Evolutionary conservation across 2,113 vertebrate genomes (phyloP).

Genomic region (Equus quagga): DNA sequence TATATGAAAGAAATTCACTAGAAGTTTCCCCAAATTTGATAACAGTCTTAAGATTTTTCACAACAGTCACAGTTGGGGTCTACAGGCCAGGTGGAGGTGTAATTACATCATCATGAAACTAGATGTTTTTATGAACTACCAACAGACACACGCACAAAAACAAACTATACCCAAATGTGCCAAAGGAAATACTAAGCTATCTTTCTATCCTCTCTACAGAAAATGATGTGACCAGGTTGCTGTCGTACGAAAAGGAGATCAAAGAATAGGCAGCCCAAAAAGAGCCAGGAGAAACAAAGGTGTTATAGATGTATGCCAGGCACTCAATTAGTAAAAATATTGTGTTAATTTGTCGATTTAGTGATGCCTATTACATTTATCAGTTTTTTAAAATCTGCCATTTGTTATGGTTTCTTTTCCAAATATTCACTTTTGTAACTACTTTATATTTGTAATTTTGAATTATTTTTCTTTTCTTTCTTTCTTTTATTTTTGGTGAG

Average conservation of each 20-base stretch:
- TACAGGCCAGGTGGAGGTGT: background rate
- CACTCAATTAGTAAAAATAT: background rate
- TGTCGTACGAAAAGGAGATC: background rate
- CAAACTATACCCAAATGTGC: background rate
- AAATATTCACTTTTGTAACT: background rate
- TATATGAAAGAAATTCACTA: background rate
- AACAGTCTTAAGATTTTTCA: background rate
- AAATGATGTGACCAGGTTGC: background rate
- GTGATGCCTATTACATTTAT: background rate
- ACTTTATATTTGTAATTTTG: background rate
- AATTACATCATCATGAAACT: background rate
- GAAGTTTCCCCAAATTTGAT: background rate
- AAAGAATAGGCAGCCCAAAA: background rate
- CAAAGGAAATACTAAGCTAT: background rate
- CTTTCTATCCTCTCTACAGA: background rate
- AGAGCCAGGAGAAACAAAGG: background rate
- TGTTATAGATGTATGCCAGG: rapidly evolving
- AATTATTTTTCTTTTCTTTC: background rate
- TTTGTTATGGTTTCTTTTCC: background rate
- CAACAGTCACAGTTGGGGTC: background rate
- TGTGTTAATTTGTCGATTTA: background rate
- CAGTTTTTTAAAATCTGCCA: background rate
- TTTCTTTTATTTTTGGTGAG: too few species aligned
- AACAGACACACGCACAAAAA: background rate
- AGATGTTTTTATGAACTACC: background rate